These are phyloP conservation scores for Halcyon badia DNA, from an alignment of 2,797 vertebrate genomes.

Conservation along the genomic window DNA sequence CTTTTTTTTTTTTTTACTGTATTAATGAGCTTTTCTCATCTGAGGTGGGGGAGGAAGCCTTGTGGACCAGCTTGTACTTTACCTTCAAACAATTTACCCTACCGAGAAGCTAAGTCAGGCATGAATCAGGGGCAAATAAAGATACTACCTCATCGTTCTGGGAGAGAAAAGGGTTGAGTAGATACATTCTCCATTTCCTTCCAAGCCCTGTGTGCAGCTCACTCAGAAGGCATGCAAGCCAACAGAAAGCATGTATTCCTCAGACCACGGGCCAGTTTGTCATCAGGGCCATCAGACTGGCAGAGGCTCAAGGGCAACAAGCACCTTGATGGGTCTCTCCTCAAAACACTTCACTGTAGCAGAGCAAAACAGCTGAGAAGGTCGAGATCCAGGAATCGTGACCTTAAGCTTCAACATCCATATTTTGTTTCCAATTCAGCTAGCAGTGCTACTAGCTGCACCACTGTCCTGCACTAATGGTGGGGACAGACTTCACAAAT, in stretches of 20 bases:
- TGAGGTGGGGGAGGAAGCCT: conserved; percentile 42
- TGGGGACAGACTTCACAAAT: not conserved
- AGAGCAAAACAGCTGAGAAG: not conserved
- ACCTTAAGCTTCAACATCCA: not conserved
- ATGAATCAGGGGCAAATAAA: not conserved
- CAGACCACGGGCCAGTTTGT: not conserved
- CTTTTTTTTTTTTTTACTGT: conserved; percentile 39
- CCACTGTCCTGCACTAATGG: not conserved
- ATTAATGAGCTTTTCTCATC: conserved; percentile 70
- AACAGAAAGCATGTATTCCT: not conserved
- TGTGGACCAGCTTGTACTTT: conserved; percentile 32
- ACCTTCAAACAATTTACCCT: conserved; percentile 22
- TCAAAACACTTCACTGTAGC: not conserved
- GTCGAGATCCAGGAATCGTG: not conserved
- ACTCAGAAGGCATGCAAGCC: not conserved
- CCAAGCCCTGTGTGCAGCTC: not conserved
- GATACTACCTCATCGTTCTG: not conserved
- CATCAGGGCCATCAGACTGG: not conserved
- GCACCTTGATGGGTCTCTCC: not conserved
- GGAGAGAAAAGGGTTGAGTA: not conserved
- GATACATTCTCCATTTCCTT: not conserved
- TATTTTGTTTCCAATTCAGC: not conserved
- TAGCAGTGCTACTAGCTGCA: not conserved
- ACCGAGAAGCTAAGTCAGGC: conserved; percentile 4
- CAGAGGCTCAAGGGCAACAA: not conserved